Conservation (phyloP, 2,888 invertebrate species). For the Lamproptera curius region DNA sequence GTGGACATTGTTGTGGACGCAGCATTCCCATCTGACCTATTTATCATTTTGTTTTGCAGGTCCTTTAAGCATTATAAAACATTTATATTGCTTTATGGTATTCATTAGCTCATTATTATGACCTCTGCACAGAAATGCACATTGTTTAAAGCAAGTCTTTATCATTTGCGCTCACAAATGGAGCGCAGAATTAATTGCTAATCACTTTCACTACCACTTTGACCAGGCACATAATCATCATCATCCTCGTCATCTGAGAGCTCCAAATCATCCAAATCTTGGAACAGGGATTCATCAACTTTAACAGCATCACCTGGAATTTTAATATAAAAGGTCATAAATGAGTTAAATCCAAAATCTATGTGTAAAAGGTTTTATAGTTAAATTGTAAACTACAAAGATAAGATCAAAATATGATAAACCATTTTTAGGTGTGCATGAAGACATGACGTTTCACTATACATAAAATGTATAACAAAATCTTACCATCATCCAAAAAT, state of each 20-base stretch:
- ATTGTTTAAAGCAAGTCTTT: conserved; percentile 8
- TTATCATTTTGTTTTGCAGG: conserved; percentile 2
- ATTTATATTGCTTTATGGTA: neutral
- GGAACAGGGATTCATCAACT: conserved; percentile 95
- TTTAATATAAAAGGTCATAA: neutral
- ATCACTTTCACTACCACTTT: conserved; percentile 64
- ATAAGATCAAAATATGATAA: too few relatives aligned
- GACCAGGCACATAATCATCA: conserved; percentile 80
- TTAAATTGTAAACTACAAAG: too few relatives aligned
- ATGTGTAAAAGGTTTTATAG: too few relatives aligned
- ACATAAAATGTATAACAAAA: too few relatives aligned
- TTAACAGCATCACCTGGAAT: conserved; percentile 87
- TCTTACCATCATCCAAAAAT: conserved; percentile 92
- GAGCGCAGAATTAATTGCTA: conserved; percentile 35
- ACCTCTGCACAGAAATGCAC: conserved; percentile 1
- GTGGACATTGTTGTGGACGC: neutral
- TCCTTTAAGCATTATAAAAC: conserved; percentile 6
- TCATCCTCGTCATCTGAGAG: conserved; percentile 82
- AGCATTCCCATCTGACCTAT: neutral
- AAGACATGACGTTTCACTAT: too few relatives aligned
- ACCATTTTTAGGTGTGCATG: too few relatives aligned
- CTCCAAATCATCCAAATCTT: conserved; percentile 91
- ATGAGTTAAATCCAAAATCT: too few relatives aligned
- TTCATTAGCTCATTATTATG: conserved; percentile 1
- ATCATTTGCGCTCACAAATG: conserved; percentile 12